Conservation (phyloP, 2,888 invertebrate genomes). For the Perizoma affinitatum region DNA sequence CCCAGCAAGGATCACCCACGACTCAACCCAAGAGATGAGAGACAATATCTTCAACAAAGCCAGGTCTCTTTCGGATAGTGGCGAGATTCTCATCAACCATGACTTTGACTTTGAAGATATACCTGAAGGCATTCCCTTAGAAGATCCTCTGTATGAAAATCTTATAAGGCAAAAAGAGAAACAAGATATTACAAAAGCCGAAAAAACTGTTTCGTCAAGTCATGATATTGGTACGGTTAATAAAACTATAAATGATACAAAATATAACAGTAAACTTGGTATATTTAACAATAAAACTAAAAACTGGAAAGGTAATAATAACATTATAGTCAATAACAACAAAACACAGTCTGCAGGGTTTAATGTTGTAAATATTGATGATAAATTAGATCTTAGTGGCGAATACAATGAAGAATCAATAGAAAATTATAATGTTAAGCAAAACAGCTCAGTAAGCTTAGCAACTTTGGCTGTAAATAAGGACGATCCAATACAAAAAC, state of each 20-base stretch:
- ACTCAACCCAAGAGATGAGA: slow-evolving; percentile 55
- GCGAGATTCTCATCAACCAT: slow-evolving; percentile 65
- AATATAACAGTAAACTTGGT: neutral
- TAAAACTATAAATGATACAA: neutral
- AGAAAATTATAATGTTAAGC: neutral
- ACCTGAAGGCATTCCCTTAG: slow-evolving; percentile 71
- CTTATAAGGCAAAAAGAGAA: slow-evolving; percentile 46
- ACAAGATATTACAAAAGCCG: slow-evolving; percentile 24
- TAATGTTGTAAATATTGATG: slow-evolving; percentile 13
- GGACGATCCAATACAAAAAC: neutral
- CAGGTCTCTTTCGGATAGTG: slow-evolving; percentile 55
- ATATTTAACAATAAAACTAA: slow-evolving; percentile 6
- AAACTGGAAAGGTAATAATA: neutral
- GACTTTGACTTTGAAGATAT: slow-evolving; percentile 72
- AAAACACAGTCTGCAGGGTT: slow-evolving; percentile 1
- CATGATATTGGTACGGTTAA: slow-evolving; percentile 1
- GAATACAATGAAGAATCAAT: neutral
- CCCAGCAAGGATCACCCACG: slow-evolving; percentile 59
- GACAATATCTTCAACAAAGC: slow-evolving; percentile 71
- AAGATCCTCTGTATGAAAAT: slow-evolving; percentile 71
- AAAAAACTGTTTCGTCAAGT: neutral
- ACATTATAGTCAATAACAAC: neutral
- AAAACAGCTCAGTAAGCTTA: slow-evolving; percentile 6
- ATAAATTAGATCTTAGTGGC: slow-evolving; percentile 26
- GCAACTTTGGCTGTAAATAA: neutral